Conservation (phyloP, 2,797 vertebrate genomes). For the Hypotaenidia okinawae region DNA sequence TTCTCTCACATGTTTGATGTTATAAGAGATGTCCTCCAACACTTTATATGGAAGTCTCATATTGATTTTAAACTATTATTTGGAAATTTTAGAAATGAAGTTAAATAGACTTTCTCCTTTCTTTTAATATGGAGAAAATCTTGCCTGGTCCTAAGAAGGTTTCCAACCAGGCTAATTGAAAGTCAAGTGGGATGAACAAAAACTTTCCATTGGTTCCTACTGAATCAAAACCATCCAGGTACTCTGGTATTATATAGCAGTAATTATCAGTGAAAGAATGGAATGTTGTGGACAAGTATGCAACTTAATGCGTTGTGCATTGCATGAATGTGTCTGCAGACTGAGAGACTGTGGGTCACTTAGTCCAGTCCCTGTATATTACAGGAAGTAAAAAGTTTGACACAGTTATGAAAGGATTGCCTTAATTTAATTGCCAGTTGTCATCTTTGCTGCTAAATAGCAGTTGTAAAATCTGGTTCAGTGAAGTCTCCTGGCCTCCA, state of each 20-base stretch:
- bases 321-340: background rate
- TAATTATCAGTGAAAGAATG: background rate
- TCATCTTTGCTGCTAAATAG: background rate
- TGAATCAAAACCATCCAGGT: background rate
- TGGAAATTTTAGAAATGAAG: background rate
- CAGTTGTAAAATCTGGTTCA: background rate
- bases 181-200: background rate
- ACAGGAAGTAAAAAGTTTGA: background rate
- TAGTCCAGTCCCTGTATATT: background rate
- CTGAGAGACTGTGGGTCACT: background rate
- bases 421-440: background rate
- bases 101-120: background rate
- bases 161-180: background rate
- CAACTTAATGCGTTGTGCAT: background rate
- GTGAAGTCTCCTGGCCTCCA: background rate
- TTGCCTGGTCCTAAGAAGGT: background rate
- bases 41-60: no score
- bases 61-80: background rate
- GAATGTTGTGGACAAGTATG: background rate
- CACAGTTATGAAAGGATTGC: no score
- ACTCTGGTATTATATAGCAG: background rate
- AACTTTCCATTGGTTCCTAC: background rate
- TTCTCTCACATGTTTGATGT: background rate
- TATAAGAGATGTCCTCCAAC: background rate
- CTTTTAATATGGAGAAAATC: background rate